phyloP scores from a whole-genome alignment of 2,113 vertebrate genomes.

The Trematomus loennbergii region DNA sequence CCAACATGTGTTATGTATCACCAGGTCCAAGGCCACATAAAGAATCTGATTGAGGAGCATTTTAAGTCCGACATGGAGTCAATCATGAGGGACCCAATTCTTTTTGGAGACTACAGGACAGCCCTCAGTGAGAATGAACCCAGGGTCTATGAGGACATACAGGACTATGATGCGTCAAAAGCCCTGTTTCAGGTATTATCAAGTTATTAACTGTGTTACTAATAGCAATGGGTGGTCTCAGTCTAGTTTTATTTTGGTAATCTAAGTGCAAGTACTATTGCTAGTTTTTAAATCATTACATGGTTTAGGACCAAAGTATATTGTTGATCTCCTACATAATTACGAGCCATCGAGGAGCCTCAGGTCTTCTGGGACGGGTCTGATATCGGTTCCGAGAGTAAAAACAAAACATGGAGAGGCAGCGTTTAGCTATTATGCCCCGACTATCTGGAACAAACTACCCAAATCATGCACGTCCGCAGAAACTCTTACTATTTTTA shows the following conservation, averaged over 20 bases:
- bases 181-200: conserved; percentile 90
- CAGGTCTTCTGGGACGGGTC: no score
- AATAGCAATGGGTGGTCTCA: background rate
- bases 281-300: no score
- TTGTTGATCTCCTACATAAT: no score
- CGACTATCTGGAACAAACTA: no score
- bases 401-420: no score
- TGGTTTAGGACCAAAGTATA: no score
- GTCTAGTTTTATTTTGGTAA: background rate
- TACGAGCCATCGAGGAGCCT: no score
- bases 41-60: conserved; percentile 84
- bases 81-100: conserved; percentile 90
- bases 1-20: background rate
- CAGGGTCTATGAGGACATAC: conserved; percentile 94
- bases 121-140: conserved; percentile 88
- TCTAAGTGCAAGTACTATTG: no score
- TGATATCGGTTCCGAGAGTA: no score
- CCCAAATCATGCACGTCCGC: no score
- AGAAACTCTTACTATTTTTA: no score
- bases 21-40: conserved; percentile 91
- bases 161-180: conserved; percentile 92
- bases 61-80: conserved; percentile 84
- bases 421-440: no score
- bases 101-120: conserved; percentile 94
- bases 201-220: background rate